Percentiles rank a stretch among this genome's conserved stretches.
Evolutionary conservation across 2,888 invertebrate genomes (phyloP).

Genomic region (Dysmachus trigonus): DNA sequence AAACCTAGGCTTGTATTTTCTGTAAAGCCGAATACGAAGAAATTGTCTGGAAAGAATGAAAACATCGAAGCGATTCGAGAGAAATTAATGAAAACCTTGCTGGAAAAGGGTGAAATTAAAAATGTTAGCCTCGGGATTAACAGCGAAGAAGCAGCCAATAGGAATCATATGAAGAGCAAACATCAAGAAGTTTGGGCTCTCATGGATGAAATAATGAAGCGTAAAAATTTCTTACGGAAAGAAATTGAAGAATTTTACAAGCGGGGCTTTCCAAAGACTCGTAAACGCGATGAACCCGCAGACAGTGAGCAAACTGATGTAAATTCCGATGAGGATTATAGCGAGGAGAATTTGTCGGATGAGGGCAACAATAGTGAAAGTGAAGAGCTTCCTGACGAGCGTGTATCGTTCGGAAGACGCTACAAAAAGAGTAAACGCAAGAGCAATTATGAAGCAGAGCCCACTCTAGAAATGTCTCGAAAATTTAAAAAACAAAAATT

Average conservation of each 20-base stretch:
- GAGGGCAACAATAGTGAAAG: neutral
- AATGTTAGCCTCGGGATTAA: neutral
- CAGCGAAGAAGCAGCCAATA: neutral
- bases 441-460: neutral
- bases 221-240: neutral
- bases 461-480: neutral
- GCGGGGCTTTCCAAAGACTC: neutral
- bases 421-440: neutral
- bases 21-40: neutral
- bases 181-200: constrained; percentile 18
- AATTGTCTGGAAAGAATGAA: neutral
- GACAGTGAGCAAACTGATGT: neutral
- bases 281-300: neutral
- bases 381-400: neutral
- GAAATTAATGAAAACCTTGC: neutral
- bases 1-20: neutral
- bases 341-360: neutral
- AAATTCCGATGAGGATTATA: neutral
- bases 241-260: neutral
- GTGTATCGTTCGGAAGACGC: neutral
- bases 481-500: neutral
- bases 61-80: neutral
- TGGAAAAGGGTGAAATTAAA: constrained; percentile 14
- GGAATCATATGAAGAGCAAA: neutral
- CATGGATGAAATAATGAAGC: neutral